Evolutionary conservation across 1,140 invertebrate genomes (phyloP), one percentile per base, ranked within the genome.

Genomic region (Psix sp.): DNA sequence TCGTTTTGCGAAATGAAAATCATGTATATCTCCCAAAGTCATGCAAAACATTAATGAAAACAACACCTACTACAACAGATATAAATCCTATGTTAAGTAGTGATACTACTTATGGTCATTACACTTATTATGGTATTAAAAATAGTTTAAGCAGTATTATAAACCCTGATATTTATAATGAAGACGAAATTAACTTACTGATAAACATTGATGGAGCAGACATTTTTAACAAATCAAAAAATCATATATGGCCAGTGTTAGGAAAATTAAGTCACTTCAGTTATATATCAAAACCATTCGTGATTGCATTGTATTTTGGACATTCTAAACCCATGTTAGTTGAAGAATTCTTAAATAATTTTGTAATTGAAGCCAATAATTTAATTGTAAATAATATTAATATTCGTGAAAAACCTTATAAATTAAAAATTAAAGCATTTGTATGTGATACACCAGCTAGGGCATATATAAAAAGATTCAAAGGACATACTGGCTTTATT

Each of bases 271-370:
- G 38, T 20, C 6, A 24, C 20, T 2, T 5, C 9, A 15, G 52
- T 33, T 67, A 49, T 35, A n/a, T 49, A 21, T 52, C 39, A 1
- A 45, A 54, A 6, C 56, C 68, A 4, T 65, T 72, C 21, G 24
- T 57, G 14, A 49, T 72, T 43, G 54, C 36, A 2, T 17, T 62
- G 39, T 72, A 40, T 38, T 66, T 45, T 40, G 67, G 74, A 9
- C 45, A 40, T 35, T 51, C 67, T 5, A 76, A 76, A 21, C 74
- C 67, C n/a, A 24, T 15, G 6, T 65, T 40, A 16, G 40, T n/a
- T 6, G 26, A 36, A 10, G 36, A 72, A 35, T 76, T 39, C 21
- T 31, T 72, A 15, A 10, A 62, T 10, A 21, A 63, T 6, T 67
- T 76, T 39, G 16, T 49, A 21, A 38, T 15, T 0, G 74, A 76